Base-by-base conservation (phyloP, 92 coral and sea anemone genomes). In the Chrysogorgia sp. region DNA sequence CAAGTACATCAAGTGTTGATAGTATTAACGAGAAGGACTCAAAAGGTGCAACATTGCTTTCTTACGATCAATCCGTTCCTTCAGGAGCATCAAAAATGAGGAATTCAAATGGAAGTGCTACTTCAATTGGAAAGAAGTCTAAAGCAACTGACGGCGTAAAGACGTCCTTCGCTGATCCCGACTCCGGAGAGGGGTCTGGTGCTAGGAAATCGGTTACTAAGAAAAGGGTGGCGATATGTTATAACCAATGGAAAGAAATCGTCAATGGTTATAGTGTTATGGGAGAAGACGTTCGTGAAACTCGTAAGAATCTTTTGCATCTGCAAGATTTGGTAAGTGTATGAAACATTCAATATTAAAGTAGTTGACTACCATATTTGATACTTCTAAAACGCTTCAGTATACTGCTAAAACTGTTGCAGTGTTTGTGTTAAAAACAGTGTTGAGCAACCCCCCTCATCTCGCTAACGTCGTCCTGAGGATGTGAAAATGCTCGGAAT, bases 311-410 rank as follows among this genome's bases (percentile, higher is more conserved):
- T 65, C 81, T 96, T 12, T 65, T 83, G 20, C 84, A 77, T 8
- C 70, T 96, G 10, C 99, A 96, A 76, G 88, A 78, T 49, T 57
- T 96, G 80, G 99, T 96, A 81, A 67, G 97, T 83, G 34, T 28
- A 37, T 37, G 12, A 12, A 37, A 12, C 29, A 10, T 21, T 34
- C 40, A 12, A 40, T 19, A 37, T 35, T 35, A 30, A 15, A 15
- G 31, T 53, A 0, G 23, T 77, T 7, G 19, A 68, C 34, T n/a
- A n/a, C n/a, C n/a, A n/a, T n/a, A n/a, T n/a, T n/a, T n/a, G n/a
- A n/a, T n/a, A n/a, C n/a, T n/a, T n/a, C n/a, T n/a, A n/a, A n/a
- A n/a, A n/a, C n/a, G n/a, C n/a, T n/a, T n/a, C n/a, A n/a, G n/a
- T n/a, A n/a, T n/a, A n/a, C n/a, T n/a, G n/a, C n/a, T n/a, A n/a